These are phyloP conservation scores for Liasis olivaceus DNA, from an alignment of 2,797 vertebrate species.

Conservation along the genomic window DNA sequence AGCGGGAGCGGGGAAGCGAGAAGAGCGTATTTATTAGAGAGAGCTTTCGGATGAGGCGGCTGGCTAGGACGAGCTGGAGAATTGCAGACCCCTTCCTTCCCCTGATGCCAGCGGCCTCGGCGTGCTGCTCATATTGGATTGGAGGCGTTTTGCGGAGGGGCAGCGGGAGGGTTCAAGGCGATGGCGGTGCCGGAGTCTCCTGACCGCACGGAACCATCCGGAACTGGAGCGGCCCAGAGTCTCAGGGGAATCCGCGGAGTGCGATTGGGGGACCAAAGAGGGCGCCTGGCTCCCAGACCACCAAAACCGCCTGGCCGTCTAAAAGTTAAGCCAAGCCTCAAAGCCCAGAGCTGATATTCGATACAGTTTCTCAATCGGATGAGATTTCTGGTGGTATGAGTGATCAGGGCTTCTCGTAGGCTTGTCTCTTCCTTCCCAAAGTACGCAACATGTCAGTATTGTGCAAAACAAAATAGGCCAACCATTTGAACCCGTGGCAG, in stretches of 20 bases:
- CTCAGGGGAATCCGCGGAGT: not conserved
- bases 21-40: not conserved
- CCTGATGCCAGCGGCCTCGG: no score
- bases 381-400: not conserved
- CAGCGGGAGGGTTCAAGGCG: not conserved
- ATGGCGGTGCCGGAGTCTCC: not conserved
- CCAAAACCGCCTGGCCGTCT: not conserved
- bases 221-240: not conserved
- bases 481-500: not conserved
- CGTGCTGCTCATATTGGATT: not conserved
- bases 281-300: no score
- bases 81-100: not conserved
- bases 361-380: not conserved
- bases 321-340: not conserved
- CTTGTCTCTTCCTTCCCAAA: not conserved
- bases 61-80: not conserved
- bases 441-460: not conserved
- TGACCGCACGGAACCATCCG: not conserved
- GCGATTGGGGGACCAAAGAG: not conserved
- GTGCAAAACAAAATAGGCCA: not conserved
- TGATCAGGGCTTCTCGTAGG: not conserved
- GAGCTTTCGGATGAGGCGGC: not conserved
- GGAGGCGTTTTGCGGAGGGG: not conserved
- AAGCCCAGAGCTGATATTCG: not conserved
- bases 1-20: rapidly evolving